Percentiles rank a stretch among this genome's conserved stretches.
Conservation (phyloP, 1,140 invertebrate genomes). For the Brachionus rubens region DNA sequence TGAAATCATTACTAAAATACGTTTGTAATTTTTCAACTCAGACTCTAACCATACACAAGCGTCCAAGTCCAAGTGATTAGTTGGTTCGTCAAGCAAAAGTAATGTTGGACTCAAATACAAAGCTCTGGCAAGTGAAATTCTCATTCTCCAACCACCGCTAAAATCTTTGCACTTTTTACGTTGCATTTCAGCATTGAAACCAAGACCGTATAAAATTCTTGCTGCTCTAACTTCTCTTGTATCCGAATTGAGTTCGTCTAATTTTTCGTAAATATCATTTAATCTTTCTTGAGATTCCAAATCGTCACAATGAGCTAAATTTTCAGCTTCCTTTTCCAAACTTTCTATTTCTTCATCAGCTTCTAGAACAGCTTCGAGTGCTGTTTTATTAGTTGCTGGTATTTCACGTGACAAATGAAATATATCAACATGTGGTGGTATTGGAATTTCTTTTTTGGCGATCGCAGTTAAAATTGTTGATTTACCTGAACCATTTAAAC, state of each 20-base stretch:
- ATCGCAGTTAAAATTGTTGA: slow-evolving; percentile 26
- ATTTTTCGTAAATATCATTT: slow-evolving; percentile 92
- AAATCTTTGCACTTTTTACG: slow-evolving; percentile 84
- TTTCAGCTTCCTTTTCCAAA: slow-evolving; percentile 87
- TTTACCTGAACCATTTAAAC: slow-evolving; percentile 84
- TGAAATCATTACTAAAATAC: slow-evolving; percentile 95
- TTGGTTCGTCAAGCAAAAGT: slow-evolving; percentile 65
- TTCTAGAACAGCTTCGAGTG: slow-evolving; percentile 93
- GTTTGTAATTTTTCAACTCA: slow-evolving; percentile 90
- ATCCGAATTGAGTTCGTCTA: slow-evolving; percentile 93
- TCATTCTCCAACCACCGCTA: slow-evolving; percentile 97
- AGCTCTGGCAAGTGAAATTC: slow-evolving; percentile 84
- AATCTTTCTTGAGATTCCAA: slow-evolving; percentile 85
- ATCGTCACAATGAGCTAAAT: slow-evolving; percentile 78
- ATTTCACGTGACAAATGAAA: slow-evolving; percentile 95
- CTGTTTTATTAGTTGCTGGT: slow-evolving; percentile 82
- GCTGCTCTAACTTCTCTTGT: slow-evolving; percentile 89
- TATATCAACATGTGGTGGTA: slow-evolving; percentile 94
- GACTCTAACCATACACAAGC: slow-evolving; percentile 99
- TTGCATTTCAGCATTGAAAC: slow-evolving; percentile 93
- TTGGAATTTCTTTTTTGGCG: slow-evolving; percentile 63
- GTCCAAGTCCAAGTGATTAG: slow-evolving; percentile 73
- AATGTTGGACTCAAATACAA: slow-evolving; percentile 58
- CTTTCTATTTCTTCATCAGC: slow-evolving; percentile 88
- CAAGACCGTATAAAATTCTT: slow-evolving; percentile 89